A percentile compares a stretch with the other conserved stretches of the same genome.
phyloP scores from a whole-genome alignment of 2,888 invertebrate genomes.

The Cantharis rustica region DNA sequence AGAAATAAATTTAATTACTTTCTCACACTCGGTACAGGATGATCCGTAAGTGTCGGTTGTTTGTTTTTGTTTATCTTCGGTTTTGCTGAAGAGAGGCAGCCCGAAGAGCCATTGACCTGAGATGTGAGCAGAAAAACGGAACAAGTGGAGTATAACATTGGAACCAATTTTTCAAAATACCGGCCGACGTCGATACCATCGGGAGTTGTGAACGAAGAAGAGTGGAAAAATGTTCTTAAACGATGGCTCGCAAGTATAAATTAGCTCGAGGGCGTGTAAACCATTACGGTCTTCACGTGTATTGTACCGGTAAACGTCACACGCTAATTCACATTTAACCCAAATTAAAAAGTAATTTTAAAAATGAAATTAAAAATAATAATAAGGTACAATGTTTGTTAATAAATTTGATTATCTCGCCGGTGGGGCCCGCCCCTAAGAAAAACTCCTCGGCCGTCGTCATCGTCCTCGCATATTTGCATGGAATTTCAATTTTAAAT shows the following conservation, averaged over 20 bases:
- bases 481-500: constrained; percentile 2
- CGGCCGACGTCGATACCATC: neutral
- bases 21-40: neutral
- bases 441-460: neutral
- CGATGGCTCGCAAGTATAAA: neutral
- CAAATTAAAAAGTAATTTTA: constrained; percentile 8
- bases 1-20: constrained; percentile 1
- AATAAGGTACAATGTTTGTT: neutral
- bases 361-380: constrained; percentile 2
- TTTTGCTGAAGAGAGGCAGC: neutral
- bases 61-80: neutral
- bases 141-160: neutral
- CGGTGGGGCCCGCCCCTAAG: neutral
- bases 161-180: neutral
- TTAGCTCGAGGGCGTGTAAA: neutral
- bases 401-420: neutral
- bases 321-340: constrained; percentile 16
- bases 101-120: neutral
- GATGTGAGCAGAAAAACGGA: neutral
- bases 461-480: neutral
- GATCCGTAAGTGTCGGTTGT: neutral
- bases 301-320: constrained; percentile 10
- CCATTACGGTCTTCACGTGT: neutral
- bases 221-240: neutral
- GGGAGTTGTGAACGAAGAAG: neutral